These are phyloP conservation scores for Philopedon plagiatum DNA, from an alignment of 2,888 invertebrate species.

Conservation along the genomic window DNA sequence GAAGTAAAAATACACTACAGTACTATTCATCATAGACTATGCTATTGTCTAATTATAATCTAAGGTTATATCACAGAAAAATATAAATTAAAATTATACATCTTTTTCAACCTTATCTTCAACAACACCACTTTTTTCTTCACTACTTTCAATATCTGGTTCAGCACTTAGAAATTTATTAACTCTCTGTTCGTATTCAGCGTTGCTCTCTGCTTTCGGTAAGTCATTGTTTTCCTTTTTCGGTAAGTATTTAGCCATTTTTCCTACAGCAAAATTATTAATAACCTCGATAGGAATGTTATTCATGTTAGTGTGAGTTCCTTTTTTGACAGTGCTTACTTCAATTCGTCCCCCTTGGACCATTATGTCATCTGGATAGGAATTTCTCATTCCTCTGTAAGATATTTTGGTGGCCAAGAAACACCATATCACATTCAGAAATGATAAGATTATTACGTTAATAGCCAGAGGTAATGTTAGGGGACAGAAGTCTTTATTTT, in stretches of 20 bases:
- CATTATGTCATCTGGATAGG: constrained; percentile 72
- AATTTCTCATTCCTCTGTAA: constrained; percentile 75
- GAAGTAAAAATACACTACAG: too few species aligned
- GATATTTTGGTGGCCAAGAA: constrained; percentile 74
- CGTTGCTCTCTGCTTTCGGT: constrained; percentile 66
- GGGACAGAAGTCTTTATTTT: constrained; percentile 35
- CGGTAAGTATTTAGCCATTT: constrained; percentile 71
- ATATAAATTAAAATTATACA: too few species aligned
- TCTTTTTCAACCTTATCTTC: background rate
- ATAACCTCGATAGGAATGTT: constrained; percentile 72
- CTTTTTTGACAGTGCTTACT: constrained; percentile 73
- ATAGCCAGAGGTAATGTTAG: constrained; percentile 63
- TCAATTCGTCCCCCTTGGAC: constrained; percentile 70
- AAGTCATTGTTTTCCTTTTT: constrained; percentile 62
- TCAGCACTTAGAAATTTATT: constrained; percentile 64
- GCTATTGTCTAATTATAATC: too few species aligned
- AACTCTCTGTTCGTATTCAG: constrained; percentile 69
- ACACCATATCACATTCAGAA: constrained; percentile 75
- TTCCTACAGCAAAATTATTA: constrained; percentile 69
- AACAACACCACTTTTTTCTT: background rate
- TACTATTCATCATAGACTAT: too few species aligned
- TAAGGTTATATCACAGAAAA: constrained; percentile 18
- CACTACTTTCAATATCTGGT: background rate
- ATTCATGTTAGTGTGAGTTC: constrained; percentile 70
- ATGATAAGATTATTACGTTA: constrained; percentile 73